Evolutionary conservation across 2,113 vertebrate genomes (phyloP).

Genomic region (Micromys minutus): DNA sequence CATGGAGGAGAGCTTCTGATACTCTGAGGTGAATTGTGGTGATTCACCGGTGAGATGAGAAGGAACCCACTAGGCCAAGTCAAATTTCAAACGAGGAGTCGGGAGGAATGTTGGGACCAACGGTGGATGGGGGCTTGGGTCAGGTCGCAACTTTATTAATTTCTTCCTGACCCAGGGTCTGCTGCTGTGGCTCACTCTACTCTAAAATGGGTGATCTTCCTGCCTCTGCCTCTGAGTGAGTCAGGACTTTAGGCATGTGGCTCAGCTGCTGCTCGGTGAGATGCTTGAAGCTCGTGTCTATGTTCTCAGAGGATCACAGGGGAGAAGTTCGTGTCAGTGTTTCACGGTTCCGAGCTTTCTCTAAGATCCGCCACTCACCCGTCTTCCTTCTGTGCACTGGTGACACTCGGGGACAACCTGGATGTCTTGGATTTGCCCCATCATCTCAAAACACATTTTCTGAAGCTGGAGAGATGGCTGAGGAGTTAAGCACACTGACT

Average conservation of each 20-base stretch:
- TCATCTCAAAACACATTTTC: background rate
- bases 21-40: background rate
- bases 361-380: too few species aligned
- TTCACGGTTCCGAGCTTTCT: background rate
- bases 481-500: background rate
- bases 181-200: background rate
- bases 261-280: background rate
- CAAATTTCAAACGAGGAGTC: background rate
- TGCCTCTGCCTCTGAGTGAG: background rate
- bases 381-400: background rate
- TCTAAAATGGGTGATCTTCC: too few species aligned
- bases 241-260: background rate
- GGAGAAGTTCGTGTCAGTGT: background rate
- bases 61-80: background rate
- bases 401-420: background rate
- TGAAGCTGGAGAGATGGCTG: background rate
- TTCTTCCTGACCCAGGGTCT: background rate
- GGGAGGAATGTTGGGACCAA: background rate
- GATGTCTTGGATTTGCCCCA: background rate
- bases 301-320: background rate
- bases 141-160: background rate
- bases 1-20: background rate
- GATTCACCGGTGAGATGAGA: background rate
- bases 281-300: background rate
- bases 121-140: accelerated